Evolutionary conservation across 1,140 invertebrate species (phyloP), one percentile per base, ranked within the genome.

Genomic region (Drosophila kanapiae): DNA sequence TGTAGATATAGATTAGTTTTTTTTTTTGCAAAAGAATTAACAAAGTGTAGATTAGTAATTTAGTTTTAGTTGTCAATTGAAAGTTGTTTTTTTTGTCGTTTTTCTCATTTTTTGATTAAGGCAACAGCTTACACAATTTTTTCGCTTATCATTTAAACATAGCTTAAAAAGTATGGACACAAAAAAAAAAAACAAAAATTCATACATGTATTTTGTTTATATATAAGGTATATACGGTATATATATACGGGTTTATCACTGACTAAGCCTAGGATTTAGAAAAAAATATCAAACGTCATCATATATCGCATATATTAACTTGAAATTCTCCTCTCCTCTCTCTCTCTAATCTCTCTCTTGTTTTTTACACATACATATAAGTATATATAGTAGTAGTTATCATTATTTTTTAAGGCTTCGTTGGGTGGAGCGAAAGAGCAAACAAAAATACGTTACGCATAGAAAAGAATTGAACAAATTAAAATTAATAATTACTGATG

Each of bases 401-500:
- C 49, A 75, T 54, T 80, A 71, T 80, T 63, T 61, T 71, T 67
- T 78, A 75, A 75, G 70, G 72, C 70, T 72, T 72, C 59, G 62
- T 40, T 78, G 47, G 49, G 45, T 33, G 40, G 51, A 62, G 37
- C 38, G 31, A 61, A 69, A 70, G 64, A 62, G 76, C 35, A 70
- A 54, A 51, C 40, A 78, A 33, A 78, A 68, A 43, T 68, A 72
- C 51, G 53, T 45, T 70, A 54, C 51, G 51, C 51, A 35, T 70
- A 69, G 53, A 72, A 53, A 76, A 76, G 43, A 69, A 71, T 76
- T 48, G 71, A 42, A 69, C 45, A 70, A 88, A 85, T 88, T 90
- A 84, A 90, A 90, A 88, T 88, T 88, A 88, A 88, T 88, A 88
- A 88, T 88, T 88, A 88, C 85, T 88, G 85, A 85, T 88, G 85